Evolutionary conservation across 92 coral and sea anemone genomes (phyloP).

Genomic region (Pocillopora meandrina): DNA sequence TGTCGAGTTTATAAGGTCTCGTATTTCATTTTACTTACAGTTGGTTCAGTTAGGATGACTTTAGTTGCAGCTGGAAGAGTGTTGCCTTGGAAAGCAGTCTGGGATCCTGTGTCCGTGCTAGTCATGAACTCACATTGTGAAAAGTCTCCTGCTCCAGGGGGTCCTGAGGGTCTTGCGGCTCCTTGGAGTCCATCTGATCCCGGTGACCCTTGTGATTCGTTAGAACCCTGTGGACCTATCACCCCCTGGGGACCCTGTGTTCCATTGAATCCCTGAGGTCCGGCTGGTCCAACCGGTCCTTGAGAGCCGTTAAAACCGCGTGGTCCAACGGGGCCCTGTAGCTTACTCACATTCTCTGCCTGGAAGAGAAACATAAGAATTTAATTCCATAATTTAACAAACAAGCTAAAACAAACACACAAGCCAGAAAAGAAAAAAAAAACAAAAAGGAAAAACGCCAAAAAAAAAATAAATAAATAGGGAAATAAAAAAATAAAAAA

Average conservation of each 20-base stretch:
- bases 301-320: conserved; percentile 16
- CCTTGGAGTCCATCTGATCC: conserved; percentile 6
- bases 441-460: too few species aligned
- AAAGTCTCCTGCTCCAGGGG: conserved; percentile 26
- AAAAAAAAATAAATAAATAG: too few species aligned
- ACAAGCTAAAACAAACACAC: too few species aligned
- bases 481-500: too few species aligned
- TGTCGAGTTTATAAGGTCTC: too few species aligned
- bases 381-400: background rate
- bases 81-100: background rate
- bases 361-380: background rate
- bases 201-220: conserved; percentile 15
- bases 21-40: background rate
- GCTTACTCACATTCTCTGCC: conserved; percentile 7
- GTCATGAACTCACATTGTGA: conserved; percentile 8
- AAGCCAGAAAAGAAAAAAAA: too few species aligned
- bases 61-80: background rate
- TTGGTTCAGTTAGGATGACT: background rate
- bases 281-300: background rate
- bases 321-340: conserved; percentile 18
- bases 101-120: background rate
- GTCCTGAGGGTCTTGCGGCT: background rate
- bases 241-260: conserved; percentile 14
- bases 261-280: conserved; percentile 19
- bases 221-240: background rate